These are phyloP conservation scores for Stigmatopora argus DNA, from an alignment of 2,113 vertebrate genomes.

Conservation along the genomic window DNA sequence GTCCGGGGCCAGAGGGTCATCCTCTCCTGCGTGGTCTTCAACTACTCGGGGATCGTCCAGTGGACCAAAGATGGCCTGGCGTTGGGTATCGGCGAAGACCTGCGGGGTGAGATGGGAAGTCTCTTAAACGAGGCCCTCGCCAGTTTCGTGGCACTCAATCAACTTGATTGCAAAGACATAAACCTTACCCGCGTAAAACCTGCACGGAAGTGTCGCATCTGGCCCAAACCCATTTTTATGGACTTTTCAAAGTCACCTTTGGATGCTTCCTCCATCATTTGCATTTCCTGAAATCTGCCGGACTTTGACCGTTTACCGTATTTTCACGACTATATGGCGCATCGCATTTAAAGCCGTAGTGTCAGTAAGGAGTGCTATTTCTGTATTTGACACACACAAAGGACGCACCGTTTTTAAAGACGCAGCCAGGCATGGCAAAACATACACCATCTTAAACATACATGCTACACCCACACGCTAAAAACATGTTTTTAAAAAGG, in stretches of 20 bases:
- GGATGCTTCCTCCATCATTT: neutral
- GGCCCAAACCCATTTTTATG: slow-evolving; percentile 7
- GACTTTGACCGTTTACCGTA: too few relatives aligned
- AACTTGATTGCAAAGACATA: slow-evolving; percentile 1
- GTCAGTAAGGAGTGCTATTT: too few relatives aligned
- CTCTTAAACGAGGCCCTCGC: slow-evolving; percentile 13
- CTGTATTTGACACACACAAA: too few relatives aligned
- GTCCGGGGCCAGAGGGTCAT: slow-evolving; percentile 84
- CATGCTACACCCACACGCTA: too few relatives aligned
- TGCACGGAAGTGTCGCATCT: neutral
- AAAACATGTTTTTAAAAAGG: too few relatives aligned
- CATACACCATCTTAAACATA: too few relatives aligned
- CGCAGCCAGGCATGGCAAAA: too few relatives aligned
- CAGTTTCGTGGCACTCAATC: slow-evolving; percentile 2
- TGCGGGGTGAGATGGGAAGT: slow-evolving; percentile 76
- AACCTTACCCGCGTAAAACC: neutral
- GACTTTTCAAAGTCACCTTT: slow-evolving; percentile 1
- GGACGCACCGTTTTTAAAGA: too few relatives aligned
- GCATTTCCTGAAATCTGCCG: neutral
- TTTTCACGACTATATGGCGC: too few relatives aligned
- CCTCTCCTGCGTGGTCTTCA: slow-evolving; percentile 88
- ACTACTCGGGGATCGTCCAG: slow-evolving; percentile 93
- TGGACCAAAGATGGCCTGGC: slow-evolving; percentile 97
- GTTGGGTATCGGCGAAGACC: slow-evolving; percentile 87
- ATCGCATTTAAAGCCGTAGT: too few relatives aligned